A percentile compares a stretch with the other conserved stretches of the same genome.
Evolutionary conservation across 1,140 invertebrate genomes (phyloP).

Genomic region (Calliphora vicina): DNA sequence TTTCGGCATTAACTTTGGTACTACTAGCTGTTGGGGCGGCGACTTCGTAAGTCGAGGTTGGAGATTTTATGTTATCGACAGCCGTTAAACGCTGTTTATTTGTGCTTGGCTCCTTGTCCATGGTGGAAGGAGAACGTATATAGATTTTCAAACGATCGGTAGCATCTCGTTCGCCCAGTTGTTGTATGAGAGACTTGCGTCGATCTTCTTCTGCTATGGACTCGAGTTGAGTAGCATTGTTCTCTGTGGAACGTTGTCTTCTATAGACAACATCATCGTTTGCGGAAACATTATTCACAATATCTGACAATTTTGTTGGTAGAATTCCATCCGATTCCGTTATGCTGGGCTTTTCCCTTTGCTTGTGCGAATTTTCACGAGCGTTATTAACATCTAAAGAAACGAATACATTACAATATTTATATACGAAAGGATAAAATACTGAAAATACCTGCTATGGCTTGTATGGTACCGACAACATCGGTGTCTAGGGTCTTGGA

Average conservation of each 20-base stretch:
- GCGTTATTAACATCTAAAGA: slow-evolving; percentile 48
- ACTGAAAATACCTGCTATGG: slow-evolving; percentile 79
- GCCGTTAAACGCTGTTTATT: neutral
- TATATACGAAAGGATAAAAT: neutral
- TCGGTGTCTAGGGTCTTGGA: slow-evolving; percentile 79
- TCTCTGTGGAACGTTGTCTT: slow-evolving; percentile 55
- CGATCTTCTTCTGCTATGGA: slow-evolving; percentile 68
- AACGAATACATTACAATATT: no score
- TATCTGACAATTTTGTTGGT: neutral
- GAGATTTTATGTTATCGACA: neutral
- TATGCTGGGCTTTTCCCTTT: slow-evolving; percentile 24
- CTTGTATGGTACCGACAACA: slow-evolving; percentile 84
- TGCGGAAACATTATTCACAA: slow-evolving; percentile 60
- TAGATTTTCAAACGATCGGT: slow-evolving; percentile 67
- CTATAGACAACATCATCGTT: slow-evolving; percentile 67
- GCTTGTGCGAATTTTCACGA: slow-evolving; percentile 26
- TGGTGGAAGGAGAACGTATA: slow-evolving; percentile 66
- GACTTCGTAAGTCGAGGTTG: neutral
- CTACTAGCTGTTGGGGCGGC: slow-evolving; percentile 20
- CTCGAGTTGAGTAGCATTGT: slow-evolving; percentile 58
- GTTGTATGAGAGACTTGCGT: slow-evolving; percentile 59
- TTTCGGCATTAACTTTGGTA: slow-evolving; percentile 39
- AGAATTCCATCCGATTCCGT: neutral
- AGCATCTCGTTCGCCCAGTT: slow-evolving; percentile 62
- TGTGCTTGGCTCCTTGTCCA: slow-evolving; percentile 36